A percentile compares a stretch with the other conserved stretches of the same genome.
phyloP scores from a whole-genome alignment of 2,113 vertebrate species.

The Nettapus auritus region DNA sequence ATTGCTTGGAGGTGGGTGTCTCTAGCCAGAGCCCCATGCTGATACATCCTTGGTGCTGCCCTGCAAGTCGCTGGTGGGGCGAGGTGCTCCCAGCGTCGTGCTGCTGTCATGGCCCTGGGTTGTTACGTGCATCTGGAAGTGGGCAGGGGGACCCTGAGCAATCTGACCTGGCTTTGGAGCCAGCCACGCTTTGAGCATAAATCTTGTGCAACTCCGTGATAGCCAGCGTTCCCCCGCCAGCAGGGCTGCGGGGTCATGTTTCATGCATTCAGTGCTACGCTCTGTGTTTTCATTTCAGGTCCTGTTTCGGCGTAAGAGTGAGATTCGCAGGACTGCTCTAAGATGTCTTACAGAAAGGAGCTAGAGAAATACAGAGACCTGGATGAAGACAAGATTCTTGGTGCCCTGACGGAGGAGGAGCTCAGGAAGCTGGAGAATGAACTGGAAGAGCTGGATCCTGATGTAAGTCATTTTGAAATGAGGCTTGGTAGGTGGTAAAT shows the following conservation, averaged over 20 bases:
- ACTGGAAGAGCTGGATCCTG: conserved; percentile 94
- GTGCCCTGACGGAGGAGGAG: conserved; percentile 93
- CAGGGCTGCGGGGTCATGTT: neutral
- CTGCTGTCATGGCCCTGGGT: rapidly evolving
- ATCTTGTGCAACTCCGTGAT: neutral
- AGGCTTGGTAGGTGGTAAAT: neutral
- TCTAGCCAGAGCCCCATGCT: neutral
- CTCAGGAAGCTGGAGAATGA: conserved; percentile 92
- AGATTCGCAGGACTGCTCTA: neutral
- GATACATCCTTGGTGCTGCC: neutral
- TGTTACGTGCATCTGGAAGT: rapidly evolving
- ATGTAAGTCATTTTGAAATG: conserved; percentile 80
- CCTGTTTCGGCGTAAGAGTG: neutral
- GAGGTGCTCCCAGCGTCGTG: rapidly evolving
- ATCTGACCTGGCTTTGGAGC: neutral
- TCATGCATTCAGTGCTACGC: neutral
- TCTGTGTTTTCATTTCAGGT: conserved; percentile 43
- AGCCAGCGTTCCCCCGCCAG: neutral
- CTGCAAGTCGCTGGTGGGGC: rapidly evolving
- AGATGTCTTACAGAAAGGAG: conserved; percentile 91
- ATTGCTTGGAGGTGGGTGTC: neutral
- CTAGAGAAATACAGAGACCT: conserved; percentile 97
- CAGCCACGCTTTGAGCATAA: neutral
- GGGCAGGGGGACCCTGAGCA: neutral
- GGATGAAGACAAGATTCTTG: conserved; percentile 95